Evolutionary conservation across 2,113 vertebrate genomes (phyloP).

Genomic region (Bungarus multicinctus): DNA sequence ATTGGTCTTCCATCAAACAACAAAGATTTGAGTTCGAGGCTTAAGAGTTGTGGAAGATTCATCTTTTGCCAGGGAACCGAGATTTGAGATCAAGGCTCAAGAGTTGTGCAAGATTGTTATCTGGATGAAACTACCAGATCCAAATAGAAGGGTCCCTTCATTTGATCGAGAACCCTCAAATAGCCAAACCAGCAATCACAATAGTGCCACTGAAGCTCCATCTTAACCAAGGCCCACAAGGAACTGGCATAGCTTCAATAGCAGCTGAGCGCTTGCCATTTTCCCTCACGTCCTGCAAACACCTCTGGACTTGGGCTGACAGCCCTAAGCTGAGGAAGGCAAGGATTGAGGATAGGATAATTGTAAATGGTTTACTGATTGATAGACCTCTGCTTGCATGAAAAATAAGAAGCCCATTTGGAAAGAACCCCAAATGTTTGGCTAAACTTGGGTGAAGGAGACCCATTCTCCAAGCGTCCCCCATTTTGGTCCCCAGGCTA

Average conservation of each 20-base stretch:
- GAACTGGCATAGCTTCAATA: background rate
- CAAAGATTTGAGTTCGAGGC: no score
- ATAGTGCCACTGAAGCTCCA: background rate
- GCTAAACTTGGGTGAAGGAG: background rate
- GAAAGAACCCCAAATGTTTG: background rate
- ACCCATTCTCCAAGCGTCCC: background rate
- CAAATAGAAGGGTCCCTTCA: background rate
- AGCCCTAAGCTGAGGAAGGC: background rate
- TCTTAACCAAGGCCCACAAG: background rate
- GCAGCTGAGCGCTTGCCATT: background rate
- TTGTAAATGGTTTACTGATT: background rate
- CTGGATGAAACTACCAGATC: background rate
- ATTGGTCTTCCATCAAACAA: no score
- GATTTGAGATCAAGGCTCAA: background rate
- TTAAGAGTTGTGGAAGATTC: no score
- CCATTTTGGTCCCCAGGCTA: background rate
- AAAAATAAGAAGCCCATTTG: background rate
- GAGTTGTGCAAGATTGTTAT: background rate
- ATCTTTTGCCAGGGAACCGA: no score
- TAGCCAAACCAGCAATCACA: background rate
- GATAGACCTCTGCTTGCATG: background rate
- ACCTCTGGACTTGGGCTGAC: background rate
- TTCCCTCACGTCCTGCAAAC: background rate
- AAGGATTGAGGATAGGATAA: background rate
- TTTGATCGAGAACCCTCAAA: background rate